Base-by-base conservation (phyloP, 2,797 vertebrate species). In the Hippopotamyrus pictus region DNA sequence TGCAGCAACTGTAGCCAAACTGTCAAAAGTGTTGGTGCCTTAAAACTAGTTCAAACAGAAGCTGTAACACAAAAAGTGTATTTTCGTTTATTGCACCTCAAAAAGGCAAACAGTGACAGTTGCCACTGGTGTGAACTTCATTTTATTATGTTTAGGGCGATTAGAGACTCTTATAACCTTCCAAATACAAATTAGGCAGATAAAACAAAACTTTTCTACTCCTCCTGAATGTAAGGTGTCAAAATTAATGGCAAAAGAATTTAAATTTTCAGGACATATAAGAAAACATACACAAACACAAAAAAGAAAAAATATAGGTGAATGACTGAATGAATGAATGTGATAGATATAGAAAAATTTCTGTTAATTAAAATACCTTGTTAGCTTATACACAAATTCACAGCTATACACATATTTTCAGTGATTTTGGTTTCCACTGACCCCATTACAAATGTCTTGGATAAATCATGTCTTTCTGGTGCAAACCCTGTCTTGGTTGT, bases 11-110 rank as follows among this genome's bases (percentile, higher is more conserved):
- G 86, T 46, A 83, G 89, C 86, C 73, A 88, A 89, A 88, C 85
- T 88, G 89, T 88, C 89, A 90, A 86, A 82, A 44, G 73, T 83
- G 57, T 65, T 33, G 88, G 88, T 53, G 86, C 88, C 79, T 89
- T 89, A 76, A 89, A 88, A 85, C 88, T 84, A 88, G 88, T 89
- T 90, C 90, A 90, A 90, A 88, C 57, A 76, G 29, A 48, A 84
- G 48, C 88, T 69, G 86, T 53, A 69, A 79, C 88, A 88, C 79
- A 33, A 82, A 37, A 86, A 90, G 86, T 33, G 59, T 46, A 46
- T 88, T 88, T 73, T 69, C 17, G 90, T 85, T 86, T 85, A 79
- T 84, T 51, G 86, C 90, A 90, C 88, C 90, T 90, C 88, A 88
- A 65, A 89, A 88, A 84, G 73, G 57, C 76, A 54, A 53, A n/a